These are phyloP conservation scores for Rhizoglyphus robini DNA, from an alignment of 1,140 invertebrate genomes.

Conservation along the genomic window DNA sequence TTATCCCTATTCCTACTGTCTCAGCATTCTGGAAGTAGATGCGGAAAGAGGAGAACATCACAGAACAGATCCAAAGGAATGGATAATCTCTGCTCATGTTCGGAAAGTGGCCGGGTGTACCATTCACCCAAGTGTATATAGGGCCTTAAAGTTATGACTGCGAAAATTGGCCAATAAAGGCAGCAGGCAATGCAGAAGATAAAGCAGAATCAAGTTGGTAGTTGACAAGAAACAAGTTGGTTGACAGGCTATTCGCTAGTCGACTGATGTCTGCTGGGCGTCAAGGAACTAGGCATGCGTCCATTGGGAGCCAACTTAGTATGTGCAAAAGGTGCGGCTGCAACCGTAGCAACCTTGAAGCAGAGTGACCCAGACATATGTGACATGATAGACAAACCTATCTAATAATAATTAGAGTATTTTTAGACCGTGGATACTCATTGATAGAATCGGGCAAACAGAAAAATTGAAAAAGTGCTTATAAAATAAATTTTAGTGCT, in stretches of 20 bases:
- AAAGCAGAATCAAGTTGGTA: not conserved
- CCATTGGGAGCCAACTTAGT: no score
- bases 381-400: no score
- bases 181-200: not conserved
- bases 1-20: no score
- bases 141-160: conserved; percentile 13
- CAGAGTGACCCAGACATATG: no score
- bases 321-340: no score
- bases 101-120: conserved; percentile 7
- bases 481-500: no score
- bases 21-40: no score
- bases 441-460: no score
- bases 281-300: not conserved
- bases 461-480: no score
- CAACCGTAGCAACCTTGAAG: no score
- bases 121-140: not conserved
- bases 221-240: conserved; percentile 10
- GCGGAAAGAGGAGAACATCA: not conserved
- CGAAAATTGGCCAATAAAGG: conserved; percentile 14
- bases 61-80: not conserved
- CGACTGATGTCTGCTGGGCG: not conserved
- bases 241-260: not conserved
- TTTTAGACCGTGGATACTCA: no score
- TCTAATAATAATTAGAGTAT: no score
- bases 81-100: conserved; percentile 15